Evolutionary conservation across 2,888 invertebrate species (phyloP), one percentile per base, ranked within the genome.

Genomic region (Ceriagrion tenellum): DNA sequence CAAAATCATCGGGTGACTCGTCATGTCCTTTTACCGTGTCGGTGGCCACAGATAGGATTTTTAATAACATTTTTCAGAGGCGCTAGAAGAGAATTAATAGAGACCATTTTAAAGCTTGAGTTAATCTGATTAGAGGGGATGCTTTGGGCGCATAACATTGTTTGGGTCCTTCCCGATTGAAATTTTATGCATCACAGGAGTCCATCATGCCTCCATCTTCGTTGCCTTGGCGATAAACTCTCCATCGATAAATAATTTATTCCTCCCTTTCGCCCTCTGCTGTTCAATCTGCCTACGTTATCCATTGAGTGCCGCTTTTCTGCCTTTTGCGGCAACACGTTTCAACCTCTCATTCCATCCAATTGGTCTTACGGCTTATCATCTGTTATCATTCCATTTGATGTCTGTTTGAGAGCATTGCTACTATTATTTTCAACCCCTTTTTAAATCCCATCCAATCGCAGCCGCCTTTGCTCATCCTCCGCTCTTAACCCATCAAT

Each of bases 111-210:
- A n/a, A 69, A 63, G 91, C 16, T 55, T 26, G 20, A 59, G 63
- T 91, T 91, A 63, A 63, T 91, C 91, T 91, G 91, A 91, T 91
- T 91, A 91, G 18, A 59, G 40, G 40, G 47, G 23, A 20, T 30
- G 59, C 6, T 40, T 59, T 91, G 59, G 91, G 59, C 6, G 40
- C 18, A 0, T 47, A 23, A 35, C 47, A 47, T 88, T 69, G 10
- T 47, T 88, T 88, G 18, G 23, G 16, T 40, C 69, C 23, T 69
- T 12, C 26, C n/a, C 12, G 40, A 91, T 91, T 35, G 40, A 91
- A 63, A 63, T 91, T 90, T 91, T 91, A 91, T 91, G 91, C 40
- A 91, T 91, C 91, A 35, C 63, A 2, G 35, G 40, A 63, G 18
- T 56, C 40, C 12, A 91, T 91, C 91, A 91, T 47, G 40, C 40